Evolutionary conservation across 2,888 invertebrate genomes (phyloP), one percentile per base, ranked within the genome.

Genomic region (Pseudeuparius sepicola): DNA sequence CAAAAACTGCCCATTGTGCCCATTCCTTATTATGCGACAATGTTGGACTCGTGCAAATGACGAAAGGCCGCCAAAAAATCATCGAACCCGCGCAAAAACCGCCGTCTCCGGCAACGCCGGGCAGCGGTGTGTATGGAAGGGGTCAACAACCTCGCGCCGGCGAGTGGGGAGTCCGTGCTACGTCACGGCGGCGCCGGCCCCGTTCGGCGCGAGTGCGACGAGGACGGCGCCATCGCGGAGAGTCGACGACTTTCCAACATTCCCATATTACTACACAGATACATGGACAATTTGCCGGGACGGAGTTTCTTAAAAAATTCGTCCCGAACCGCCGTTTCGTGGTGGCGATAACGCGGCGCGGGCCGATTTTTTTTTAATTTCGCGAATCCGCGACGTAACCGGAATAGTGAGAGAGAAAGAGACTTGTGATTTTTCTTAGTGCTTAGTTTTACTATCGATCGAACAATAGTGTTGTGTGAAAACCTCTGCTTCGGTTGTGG

Each of bases 201-300:
- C n/a, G n/a, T n/a, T n/a, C n/a, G 11, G 34, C 32, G 29, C 39
- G 39, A 41, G 45, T 39, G 32, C 41, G 44, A 49, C 44, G 39
- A 42, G 41, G 49, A 49, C 28, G 24, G 24, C 20, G 24, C 7
- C 27, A 33, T 33, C 32, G 36, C 42, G 44, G 35, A 11, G 31
- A 26, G 43, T 42, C 45, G 34, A 28, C 24, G 40, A 36, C 39
- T 34, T 31, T 24, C 46, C 47, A 50, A 50, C 52, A 54, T 57
- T 58, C 54, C 55, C 56, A 51, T 53, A 56, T 55, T 59, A 57
- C 54, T 53, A 54, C 56, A 59, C 56, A 56, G 55, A 59, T 57
- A 59, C 57, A 59, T 49, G 57, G 55, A 58, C 55, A 56, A 60
- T 58, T 59, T 54, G 59, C 56, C 54, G 49, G 54, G 55, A 51